phyloP scores from a whole-genome alignment of 2,797 vertebrate genomes.

The Oceanodroma leucorhoa region DNA sequence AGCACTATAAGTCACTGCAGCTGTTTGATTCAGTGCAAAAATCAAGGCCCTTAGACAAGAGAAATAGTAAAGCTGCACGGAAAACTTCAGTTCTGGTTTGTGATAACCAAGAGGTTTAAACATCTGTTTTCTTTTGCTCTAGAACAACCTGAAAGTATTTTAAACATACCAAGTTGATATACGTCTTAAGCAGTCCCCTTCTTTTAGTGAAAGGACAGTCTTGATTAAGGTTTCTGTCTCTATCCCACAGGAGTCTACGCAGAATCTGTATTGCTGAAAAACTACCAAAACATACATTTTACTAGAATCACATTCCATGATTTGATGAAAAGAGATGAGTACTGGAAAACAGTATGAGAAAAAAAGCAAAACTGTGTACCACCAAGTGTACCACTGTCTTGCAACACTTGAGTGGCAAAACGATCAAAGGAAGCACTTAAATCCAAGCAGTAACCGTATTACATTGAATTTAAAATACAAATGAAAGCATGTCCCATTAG shows the following conservation, averaged over 20 bases:
- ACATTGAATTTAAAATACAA: background rate
- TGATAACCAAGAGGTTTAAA: background rate
- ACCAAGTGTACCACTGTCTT: background rate
- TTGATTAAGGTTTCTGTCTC: background rate
- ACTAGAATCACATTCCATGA: background rate
- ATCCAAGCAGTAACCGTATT: background rate
- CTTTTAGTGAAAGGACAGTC: background rate
- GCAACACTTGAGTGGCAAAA: background rate
- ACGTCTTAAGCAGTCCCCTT: background rate
- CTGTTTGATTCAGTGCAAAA: background rate
- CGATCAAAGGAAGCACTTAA: background rate
- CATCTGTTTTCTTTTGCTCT: background rate
- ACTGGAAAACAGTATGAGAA: background rate
- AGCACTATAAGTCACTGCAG: background rate
- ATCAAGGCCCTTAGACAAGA: background rate
- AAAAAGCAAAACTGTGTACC: background rate
- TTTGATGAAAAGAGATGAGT: background rate
- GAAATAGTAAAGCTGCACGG: background rate
- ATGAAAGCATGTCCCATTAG: background rate
- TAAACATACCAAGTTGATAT: background rate
- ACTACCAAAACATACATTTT: background rate
- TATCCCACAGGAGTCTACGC: background rate
- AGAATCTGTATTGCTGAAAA: background rate
- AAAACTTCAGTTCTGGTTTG: background rate
- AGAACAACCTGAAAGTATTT: background rate